phyloP scores from a whole-genome alignment of 2,888 invertebrate species.

The Philereme transversata region DNA sequence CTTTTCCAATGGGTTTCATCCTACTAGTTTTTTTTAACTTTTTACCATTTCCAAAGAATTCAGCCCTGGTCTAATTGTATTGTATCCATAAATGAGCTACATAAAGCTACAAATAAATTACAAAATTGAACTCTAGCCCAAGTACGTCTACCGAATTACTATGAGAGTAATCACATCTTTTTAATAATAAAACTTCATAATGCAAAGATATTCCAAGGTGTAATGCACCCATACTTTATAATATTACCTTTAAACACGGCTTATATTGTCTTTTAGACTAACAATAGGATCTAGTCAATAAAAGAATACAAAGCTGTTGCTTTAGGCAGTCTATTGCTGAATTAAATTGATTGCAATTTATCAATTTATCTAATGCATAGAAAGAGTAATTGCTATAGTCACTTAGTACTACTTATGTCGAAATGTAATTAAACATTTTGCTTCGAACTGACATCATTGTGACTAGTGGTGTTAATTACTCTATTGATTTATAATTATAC shows the following conservation, averaged over 20 bases:
- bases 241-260: slow-evolving; percentile 9
- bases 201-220: slow-evolving; percentile 1
- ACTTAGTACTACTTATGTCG: slow-evolving; percentile 21
- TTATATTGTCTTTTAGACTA: slow-evolving; percentile 15
- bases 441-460: slow-evolving; percentile 9
- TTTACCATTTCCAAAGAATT: no score
- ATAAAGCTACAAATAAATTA: no score
- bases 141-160: no score
- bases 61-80: no score
- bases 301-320: slow-evolving; percentile 19
- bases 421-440: slow-evolving; percentile 15
- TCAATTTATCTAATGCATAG: slow-evolving; percentile 15
- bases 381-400: slow-evolving; percentile 19
- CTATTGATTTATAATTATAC: slow-evolving; percentile 3
- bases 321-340: slow-evolving; percentile 16
- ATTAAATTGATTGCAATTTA: slow-evolving; percentile 24
- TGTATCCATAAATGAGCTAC: no score
- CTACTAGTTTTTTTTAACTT: no score
- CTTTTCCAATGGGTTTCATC: no score
- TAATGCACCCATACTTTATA: background rate
- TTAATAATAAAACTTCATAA: background rate
- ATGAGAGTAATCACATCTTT: background rate
- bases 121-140: no score
- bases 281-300: slow-evolving; percentile 19
- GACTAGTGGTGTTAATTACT: background rate